Percentiles rank a stretch among this genome's conserved stretches.
These are phyloP conservation scores for Oryzias woworae DNA, from an alignment of 2,113 vertebrate genomes.

Conservation along the genomic window DNA sequence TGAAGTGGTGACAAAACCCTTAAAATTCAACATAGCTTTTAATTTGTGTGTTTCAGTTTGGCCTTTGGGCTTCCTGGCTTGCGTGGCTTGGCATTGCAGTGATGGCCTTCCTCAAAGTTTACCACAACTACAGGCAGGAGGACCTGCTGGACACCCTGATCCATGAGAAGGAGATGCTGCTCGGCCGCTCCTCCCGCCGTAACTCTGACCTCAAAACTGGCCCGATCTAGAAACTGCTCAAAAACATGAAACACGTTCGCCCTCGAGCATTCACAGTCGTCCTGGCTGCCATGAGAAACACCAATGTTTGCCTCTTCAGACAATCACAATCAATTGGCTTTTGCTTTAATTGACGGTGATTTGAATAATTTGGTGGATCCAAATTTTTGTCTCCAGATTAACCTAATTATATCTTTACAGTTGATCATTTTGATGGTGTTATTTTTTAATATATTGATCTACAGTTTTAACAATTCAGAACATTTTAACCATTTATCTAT, in stretches of 20 bases:
- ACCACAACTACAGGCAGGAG: conserved; percentile 93
- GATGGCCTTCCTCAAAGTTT: conserved; percentile 95
- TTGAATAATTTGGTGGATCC: conserved; percentile 28
- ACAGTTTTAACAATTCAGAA: neutral
- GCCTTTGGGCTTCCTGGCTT: conserved; percentile 95
- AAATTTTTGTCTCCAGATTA: conserved; percentile 32
- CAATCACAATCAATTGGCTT: conserved; percentile 58
- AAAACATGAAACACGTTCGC: conserved; percentile 20
- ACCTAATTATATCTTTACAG: neutral
- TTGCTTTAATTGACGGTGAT: conserved; percentile 22
- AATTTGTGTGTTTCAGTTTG: conserved; percentile 78
- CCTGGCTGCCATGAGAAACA: conserved; percentile 46
- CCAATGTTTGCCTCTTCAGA: conserved; percentile 54
- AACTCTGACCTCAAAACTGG: conserved; percentile 83
- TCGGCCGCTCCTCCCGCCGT: conserved; percentile 82
- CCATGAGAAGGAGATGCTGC: conserved; percentile 94
- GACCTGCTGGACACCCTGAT: conserved; percentile 93
- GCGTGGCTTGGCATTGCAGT: conserved; percentile 90
- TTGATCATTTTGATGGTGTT: conserved; percentile 19
- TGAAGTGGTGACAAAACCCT: neutral
- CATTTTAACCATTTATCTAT: too few relatives aligned
- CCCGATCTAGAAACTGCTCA: conserved; percentile 79
- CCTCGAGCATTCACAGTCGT: conserved; percentile 16
- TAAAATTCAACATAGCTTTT: neutral
- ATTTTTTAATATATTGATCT: conserved; percentile 14